Conservation (phyloP, 2,113 vertebrate genomes). For the Dromiciops gliroides region DNA sequence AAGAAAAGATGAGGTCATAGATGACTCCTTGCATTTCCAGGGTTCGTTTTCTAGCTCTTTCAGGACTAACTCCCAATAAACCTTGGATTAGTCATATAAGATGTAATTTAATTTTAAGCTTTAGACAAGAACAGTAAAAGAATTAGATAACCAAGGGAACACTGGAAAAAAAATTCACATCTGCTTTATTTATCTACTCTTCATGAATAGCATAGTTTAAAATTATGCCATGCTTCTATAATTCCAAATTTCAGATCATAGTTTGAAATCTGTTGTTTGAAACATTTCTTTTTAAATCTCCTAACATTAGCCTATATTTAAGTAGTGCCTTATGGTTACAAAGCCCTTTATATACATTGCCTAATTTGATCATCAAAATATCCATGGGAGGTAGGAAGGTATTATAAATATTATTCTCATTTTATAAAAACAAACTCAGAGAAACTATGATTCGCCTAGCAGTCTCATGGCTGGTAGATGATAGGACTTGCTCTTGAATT, state of each 20-base stretch:
- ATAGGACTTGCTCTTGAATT: neutral
- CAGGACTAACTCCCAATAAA: neutral
- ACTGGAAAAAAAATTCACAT: neutral
- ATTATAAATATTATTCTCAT: neutral
- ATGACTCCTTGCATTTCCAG: neutral
- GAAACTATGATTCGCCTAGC: neutral
- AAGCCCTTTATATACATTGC: neutral
- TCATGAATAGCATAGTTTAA: neutral
- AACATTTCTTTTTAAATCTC: neutral
- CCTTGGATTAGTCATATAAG: neutral
- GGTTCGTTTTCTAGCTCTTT: neutral
- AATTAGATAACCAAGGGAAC: neutral
- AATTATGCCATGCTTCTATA: neutral
- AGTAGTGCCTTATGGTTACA: neutral
- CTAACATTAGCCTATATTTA: neutral
- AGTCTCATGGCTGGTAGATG: neutral
- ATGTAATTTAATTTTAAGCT: neutral
- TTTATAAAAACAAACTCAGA: neutral
- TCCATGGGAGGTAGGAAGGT: neutral
- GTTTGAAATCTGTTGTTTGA: neutral
- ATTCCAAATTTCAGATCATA: neutral
- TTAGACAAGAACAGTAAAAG: neutral
- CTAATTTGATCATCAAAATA: neutral
- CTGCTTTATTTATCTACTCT: neutral
- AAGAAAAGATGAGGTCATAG: neutral